Base-by-base conservation (phyloP, 2,797 vertebrate species). In the Crenuchus spilurus region DNA sequence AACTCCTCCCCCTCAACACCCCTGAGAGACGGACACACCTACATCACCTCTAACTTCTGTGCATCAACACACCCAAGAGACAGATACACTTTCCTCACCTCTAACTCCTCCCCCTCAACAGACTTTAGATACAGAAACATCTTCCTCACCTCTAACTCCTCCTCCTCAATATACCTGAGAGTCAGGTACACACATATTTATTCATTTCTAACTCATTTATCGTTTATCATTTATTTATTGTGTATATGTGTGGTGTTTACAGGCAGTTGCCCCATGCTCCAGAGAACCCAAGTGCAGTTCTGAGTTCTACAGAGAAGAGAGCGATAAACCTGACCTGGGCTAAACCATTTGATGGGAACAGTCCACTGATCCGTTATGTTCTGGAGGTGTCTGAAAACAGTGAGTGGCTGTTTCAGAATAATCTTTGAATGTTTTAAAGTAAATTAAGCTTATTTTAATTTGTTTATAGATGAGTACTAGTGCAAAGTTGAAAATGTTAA, bases 311-410 rank as follows among this genome's bases (percentile, higher is more conserved):
- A 14, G 96, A 98, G 80, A 94, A 90, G 61, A 90, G 97, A 41
- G 93, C 96, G 84, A 97, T 99, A 87, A 95, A 97, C 90, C 90
- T 98, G 85, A 95, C 94, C 0, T 98, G 97, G 97, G 92, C 94
- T 80, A 95, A 95, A 41, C 94, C 97, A 20, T 98, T 99, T 1
- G 96, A 99, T 0, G 97, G 97, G 71, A 99, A 98, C 92, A 99
- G 96, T 76, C 96, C 96, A 0, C 92, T 99, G 80, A 91, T 96
- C 46, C 95, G 91, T 77, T 98, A 98, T 76, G 49, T 97, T 63
- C 88, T 99, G 88, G 97, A 98, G 91, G 95, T 98, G 73, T 98
- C 97, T 0, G 97, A 99, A 84, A 99, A 97, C 92, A 98, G 97
- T 99, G 92, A 95, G 97, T 87, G 4, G 35, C 1, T 28, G 18